Evolutionary conservation across 1,140 invertebrate species (phyloP).

Genomic region (Zaprionus lachaisei): DNA sequence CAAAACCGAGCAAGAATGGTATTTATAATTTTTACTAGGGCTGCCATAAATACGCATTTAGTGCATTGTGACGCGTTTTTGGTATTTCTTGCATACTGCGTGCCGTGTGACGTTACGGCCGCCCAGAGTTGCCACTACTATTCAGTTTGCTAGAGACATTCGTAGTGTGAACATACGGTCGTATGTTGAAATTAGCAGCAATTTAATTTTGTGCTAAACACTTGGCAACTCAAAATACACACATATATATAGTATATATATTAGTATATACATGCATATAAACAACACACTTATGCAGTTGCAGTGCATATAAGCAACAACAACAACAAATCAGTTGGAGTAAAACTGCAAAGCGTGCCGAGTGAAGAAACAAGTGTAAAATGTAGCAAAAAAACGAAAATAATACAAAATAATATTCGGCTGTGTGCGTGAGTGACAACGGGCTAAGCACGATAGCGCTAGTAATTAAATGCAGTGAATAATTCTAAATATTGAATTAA

Average conservation of each 20-base stretch:
- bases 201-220: constrained; percentile 46
- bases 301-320: constrained; percentile 39
- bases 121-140: constrained; percentile 38
- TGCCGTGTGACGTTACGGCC: background rate
- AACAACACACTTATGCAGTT: constrained; percentile 33
- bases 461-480: constrained; percentile 28
- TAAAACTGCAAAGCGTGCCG: constrained; percentile 18
- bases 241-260: constrained; percentile 23
- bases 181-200: constrained; percentile 46
- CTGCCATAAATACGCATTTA: background rate
- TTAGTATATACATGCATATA: constrained; percentile 21
- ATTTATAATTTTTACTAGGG: background rate
- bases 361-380: constrained; percentile 36
- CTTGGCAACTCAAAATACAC: constrained; percentile 51
- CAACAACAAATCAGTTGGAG: constrained; percentile 4
- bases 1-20: background rate
- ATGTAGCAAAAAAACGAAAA: constrained; percentile 28
- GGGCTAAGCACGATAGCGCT: constrained; percentile 19
- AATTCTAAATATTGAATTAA: constrained; percentile 64
- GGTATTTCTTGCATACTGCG: constrained; percentile 19
- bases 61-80: constrained; percentile 38
- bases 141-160: constrained; percentile 51
- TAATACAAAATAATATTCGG: constrained; percentile 26
- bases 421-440: constrained; percentile 42
- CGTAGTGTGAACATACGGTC: constrained; percentile 45